Evolutionary conservation across 2,888 invertebrate genomes (phyloP).

Genomic region (Zaprionus bogoriensis): DNA sequence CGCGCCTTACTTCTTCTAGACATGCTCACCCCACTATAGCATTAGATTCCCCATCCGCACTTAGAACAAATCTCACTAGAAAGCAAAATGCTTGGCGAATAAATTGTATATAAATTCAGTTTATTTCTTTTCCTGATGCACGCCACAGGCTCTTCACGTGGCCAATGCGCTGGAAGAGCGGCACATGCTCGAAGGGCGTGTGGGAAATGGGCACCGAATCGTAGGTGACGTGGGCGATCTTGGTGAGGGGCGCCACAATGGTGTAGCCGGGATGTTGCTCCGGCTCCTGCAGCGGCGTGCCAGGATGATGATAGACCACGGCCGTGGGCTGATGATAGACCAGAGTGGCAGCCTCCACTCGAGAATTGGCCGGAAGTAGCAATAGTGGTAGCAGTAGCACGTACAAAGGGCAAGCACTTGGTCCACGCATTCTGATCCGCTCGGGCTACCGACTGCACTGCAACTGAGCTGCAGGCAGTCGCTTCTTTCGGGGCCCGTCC

Average conservation of each 20-base stretch:
- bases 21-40: background rate
- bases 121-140: conserved; percentile 8
- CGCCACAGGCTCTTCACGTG: conserved; percentile 52
- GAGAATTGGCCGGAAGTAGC: background rate
- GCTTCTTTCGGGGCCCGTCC: background rate
- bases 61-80: conserved; percentile 39
- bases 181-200: conserved; percentile 70
- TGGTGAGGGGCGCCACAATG: conserved; percentile 71
- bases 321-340: conserved; percentile 45
- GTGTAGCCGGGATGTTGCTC: conserved; percentile 67
- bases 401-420: background rate
- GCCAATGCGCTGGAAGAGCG: conserved; percentile 72
- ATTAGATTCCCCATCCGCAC: conserved; percentile 21
- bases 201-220: conserved; percentile 73
- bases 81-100: conserved; percentile 52
- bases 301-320: conserved; percentile 45
- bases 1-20: conserved; percentile 62
- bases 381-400: conserved; percentile 5
- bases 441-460: conserved; percentile 22
- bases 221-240: conserved; percentile 75
- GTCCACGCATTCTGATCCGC: conserved; percentile 29
- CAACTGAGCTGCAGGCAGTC: conserved; percentile 43
- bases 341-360: conserved; percentile 31
- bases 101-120: conserved; percentile 28
- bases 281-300: conserved; percentile 1